Percentiles rank a stretch among this genome's conserved stretches.
Conservation (phyloP, 2,888 invertebrate genomes). For the Nysson spinosus region DNA sequence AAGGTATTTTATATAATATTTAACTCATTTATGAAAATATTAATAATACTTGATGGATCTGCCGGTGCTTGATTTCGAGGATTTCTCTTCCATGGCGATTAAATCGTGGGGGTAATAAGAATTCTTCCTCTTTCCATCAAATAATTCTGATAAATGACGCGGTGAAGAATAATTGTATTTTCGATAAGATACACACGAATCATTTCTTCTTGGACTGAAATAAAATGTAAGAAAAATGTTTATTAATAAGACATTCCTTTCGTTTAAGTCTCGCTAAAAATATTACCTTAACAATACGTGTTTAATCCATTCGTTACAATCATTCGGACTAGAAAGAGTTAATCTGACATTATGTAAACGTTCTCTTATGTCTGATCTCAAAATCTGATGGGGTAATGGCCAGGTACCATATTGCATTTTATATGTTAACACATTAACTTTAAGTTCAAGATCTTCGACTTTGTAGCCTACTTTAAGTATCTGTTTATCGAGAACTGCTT, state of each 20-base stretch:
- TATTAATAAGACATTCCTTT: background rate
- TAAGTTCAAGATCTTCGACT: conserved; percentile 70
- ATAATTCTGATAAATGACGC: conserved; percentile 46
- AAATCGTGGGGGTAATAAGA: conserved; percentile 5
- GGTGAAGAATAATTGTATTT: conserved; percentile 38
- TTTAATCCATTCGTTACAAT: conserved; percentile 64
- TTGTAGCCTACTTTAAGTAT: conserved; percentile 63
- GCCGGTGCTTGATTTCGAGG: conserved; percentile 49
- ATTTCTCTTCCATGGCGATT: conserved; percentile 41
- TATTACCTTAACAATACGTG: conserved; percentile 62
- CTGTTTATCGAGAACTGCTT: conserved; percentile 45
- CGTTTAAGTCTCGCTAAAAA: no score
- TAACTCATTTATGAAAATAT: background rate
- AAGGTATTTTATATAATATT: no score
- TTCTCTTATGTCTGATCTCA: conserved; percentile 42
- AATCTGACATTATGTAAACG: conserved; percentile 51
- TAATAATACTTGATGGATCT: conserved; percentile 34
- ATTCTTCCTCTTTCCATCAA: conserved; percentile 49
- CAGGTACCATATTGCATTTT: conserved; percentile 72
- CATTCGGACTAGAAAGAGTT: conserved; percentile 57
- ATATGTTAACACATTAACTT: conserved; percentile 69
- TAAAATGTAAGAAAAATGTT: background rate
- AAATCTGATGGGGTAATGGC: conserved; percentile 65
- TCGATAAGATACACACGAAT: conserved; percentile 38
- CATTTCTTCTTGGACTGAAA: conserved; percentile 40